Percentiles rank a stretch among this genome's conserved stretches.
Evolutionary conservation across 1,140 invertebrate species (phyloP).

Genomic region (Euwallacea fornicatus): DNA sequence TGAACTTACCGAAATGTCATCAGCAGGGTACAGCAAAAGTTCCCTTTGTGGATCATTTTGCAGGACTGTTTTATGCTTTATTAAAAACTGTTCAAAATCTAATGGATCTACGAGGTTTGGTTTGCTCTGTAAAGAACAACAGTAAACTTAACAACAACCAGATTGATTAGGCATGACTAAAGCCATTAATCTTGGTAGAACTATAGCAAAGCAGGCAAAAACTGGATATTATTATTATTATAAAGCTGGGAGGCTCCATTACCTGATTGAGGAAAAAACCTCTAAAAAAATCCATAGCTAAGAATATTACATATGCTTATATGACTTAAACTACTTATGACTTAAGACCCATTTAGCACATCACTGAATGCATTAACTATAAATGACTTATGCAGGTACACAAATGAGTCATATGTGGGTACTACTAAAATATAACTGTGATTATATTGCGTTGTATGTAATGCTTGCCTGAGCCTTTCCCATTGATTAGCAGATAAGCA

Average conservation of each 20-base stretch:
- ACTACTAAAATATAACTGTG: neutral
- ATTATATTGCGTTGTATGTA: neutral
- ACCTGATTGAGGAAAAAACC: too few species aligned
- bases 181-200: too few species aligned
- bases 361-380: too few species aligned
- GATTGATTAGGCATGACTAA: too few species aligned
- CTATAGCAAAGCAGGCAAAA: too few species aligned
- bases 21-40: slow-evolving; percentile 83
- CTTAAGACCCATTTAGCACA: too few species aligned
- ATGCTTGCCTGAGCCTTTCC: slow-evolving; percentile 21
- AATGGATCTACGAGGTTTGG: slow-evolving; percentile 78
- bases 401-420: neutral
- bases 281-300: too few species aligned
- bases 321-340: too few species aligned
- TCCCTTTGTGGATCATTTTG: slow-evolving; percentile 92
- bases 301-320: too few species aligned
- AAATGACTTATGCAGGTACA: neutral
- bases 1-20: slow-evolving; percentile 85
- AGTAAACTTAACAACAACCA: too few species aligned
- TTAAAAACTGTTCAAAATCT: slow-evolving; percentile 87
- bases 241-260: too few species aligned
- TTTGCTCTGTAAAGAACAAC: slow-evolving; percentile 66
- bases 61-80: slow-evolving; percentile 86
- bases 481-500: slow-evolving; percentile 6
- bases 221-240: too few species aligned